phyloP scores from a whole-genome alignment of 1,140 invertebrate genomes.

The Drosophila mayri region DNA sequence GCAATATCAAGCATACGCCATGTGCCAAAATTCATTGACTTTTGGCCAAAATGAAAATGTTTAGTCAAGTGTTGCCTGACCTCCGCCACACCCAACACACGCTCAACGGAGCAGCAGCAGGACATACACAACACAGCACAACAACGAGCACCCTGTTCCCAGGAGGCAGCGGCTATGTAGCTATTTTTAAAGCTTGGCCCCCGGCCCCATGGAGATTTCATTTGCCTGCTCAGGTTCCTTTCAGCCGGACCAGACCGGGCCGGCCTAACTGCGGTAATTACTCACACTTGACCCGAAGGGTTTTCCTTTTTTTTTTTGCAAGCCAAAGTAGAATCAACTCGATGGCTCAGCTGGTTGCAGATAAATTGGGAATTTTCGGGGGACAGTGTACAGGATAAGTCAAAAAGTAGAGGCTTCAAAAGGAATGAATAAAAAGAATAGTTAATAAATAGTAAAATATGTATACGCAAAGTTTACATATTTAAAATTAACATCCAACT shows the following conservation, averaged over 20 bases:
- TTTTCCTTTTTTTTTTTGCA: neutral
- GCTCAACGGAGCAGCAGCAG: conserved; percentile 23
- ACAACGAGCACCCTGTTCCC: conserved; percentile 23
- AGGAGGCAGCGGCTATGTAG: conserved; percentile 19
- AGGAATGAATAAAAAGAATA: neutral
- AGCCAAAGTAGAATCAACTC: conserved; percentile 20
- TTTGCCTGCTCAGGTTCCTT: conserved; percentile 53
- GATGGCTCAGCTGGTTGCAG: conserved; percentile 29
- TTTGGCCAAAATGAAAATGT: conserved; percentile 76
- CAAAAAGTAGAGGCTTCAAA: neutral
- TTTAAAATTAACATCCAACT: neutral
- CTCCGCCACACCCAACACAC: conserved; percentile 27
- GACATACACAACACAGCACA: conserved; percentile 28
- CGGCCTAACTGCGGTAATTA: conserved; percentile 73
- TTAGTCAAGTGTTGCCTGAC: conserved; percentile 80
- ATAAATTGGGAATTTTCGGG: conserved; percentile 49
- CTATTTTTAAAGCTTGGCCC: conserved; percentile 66
- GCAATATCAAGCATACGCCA: conserved; percentile 74
- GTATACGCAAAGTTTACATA: no score
- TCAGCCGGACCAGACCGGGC: conserved; percentile 3
- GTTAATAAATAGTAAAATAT: neutral
- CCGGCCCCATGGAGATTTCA: conserved; percentile 56
- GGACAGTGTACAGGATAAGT: neutral
- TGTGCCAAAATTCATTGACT: conserved; percentile 80
- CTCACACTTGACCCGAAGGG: conserved; percentile 74